Evolutionary conservation across 2,113 vertebrate species (phyloP).

Genomic region (Columba janthina): DNA sequence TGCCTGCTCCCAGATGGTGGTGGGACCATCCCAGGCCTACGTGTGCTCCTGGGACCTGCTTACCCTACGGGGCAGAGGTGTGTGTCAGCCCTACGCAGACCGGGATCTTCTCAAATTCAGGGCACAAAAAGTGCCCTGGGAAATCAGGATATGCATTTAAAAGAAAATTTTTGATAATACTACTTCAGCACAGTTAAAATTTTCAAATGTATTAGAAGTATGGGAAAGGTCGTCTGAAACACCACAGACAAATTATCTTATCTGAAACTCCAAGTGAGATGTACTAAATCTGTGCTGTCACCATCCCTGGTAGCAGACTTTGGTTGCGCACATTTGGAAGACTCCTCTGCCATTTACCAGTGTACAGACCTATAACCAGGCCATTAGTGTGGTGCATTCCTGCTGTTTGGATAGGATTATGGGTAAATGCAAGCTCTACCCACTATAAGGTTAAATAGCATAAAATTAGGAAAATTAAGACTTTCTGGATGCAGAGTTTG

Average conservation of each 20-base stretch:
- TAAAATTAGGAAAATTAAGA: not conserved
- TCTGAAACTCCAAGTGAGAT: not conserved
- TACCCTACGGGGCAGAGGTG: not conserved
- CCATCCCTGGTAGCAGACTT: not conserved
- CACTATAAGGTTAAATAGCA: not conserved
- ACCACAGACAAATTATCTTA: not conserved
- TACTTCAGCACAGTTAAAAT: not conserved
- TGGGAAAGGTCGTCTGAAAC: not conserved
- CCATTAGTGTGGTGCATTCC: not conserved
- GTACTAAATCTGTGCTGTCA: not conserved
- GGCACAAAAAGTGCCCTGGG: not conserved
- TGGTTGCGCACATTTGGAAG: not conserved
- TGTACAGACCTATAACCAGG: not conserved
- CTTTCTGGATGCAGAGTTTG: not conserved
- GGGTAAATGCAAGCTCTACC: not conserved
- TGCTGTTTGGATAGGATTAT: not conserved
- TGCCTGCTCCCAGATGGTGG: not conserved
- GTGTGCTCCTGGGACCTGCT: not conserved
- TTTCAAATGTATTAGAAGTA: not conserved
- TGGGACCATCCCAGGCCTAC: not conserved
- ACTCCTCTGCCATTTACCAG: not conserved
- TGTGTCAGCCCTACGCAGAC: accelerated
- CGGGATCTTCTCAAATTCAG: not conserved
- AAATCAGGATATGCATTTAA: not conserved
- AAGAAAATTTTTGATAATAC: not conserved